Evolutionary conservation across 2,797 vertebrate genomes (phyloP), one percentile per base, ranked within the genome.

Genomic region (Brotula barbata): DNA sequence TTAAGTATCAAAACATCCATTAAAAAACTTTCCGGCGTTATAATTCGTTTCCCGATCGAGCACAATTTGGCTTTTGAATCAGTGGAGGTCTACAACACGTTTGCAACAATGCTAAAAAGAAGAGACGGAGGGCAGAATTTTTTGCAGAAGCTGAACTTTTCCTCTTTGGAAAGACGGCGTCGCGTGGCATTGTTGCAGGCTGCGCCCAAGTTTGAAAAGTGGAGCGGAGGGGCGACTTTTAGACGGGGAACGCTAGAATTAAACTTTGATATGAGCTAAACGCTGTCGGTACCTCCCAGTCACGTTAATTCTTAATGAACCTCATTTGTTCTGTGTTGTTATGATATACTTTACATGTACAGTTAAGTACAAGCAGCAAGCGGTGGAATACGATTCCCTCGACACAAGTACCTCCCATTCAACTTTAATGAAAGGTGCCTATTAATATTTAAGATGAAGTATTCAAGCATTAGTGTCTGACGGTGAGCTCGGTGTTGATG

Each of bases 391-490:
- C 70, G 75, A 71, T 58, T 63, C 62, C 55, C 52, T 37, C 34
- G 9, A 49, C 64, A 33, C 57, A 68, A 78, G 65, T 77, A 73
- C 49, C 62, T 56, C 62, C 46, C 68, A 76, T 85, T 70, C 48
- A 78, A 61, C 58, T 73, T 80, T 76, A 74, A 82, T 71, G 65
- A 62, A 55, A 15, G 25, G 0, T 39, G 25, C 34, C 20, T 44
- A 75, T 83, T 64, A 66, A 77, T 72, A 72, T 75, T 78, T 66
- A 74, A 75, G 41, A 76, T 79, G 48, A 72, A 61, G 44, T 34
- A 59, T 64, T 58, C n/a, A 56, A 61, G 40, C 37, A 39, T 63
- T 42, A 62, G 55, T 58, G 58, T 71, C 56, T 5, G 31, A 64
- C 42, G 22, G 9, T 48, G 54, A 61, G 25, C 57, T 75, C 42